Base-by-base conservation (phyloP, 2,113 vertebrate genomes). In the Burhinus bistriatus region DNA sequence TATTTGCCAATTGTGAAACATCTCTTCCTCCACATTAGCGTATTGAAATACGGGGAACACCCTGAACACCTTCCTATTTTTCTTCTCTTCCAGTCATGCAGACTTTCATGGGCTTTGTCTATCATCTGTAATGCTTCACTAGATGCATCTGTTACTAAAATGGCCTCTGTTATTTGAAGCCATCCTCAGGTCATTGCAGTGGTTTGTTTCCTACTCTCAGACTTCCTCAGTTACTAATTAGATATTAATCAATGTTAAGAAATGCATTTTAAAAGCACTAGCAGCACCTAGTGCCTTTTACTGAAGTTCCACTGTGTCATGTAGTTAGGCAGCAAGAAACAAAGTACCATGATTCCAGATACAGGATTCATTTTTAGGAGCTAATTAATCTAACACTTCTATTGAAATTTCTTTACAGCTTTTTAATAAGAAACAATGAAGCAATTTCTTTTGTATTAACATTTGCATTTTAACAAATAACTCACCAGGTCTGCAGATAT, bases 401-500 rank as follows among this genome's bases (percentile, higher is more conserved):
- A 44, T 1, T 29, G 58, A 59, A 32, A 27, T 36, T 54, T 87
- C 36, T 82, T 89, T 51, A 58, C 32, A 49, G 25, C 4, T 62
- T 21, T 49, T 32, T 8, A 69, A 17, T 16, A 86, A 83, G 52
- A 94, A 80, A 79, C 5, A 78, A 45, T 29, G 19, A 91, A 68
- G 29, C 12, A 21, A 76, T 91, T 71, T 61, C 2, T 77, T 94
- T 80, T 75, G 36, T 68, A 59, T 81, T 77, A 83, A 54, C 15
- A 42, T 68, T 71, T 71, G 10, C 52, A 84, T 80, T 91, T 85
- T 77, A 87, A 95, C 76, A 95, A 90, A 58, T 29, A 95, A 93
- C 98, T 98, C 98, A 99, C 99, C 98, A 98, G 98, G 78, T 98
- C 95, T 65, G 98, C 96, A 85, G 98, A 98, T 86, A 99, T 94